Evolutionary conservation across 2,797 vertebrate species (phyloP), one percentile per base, ranked within the genome.

Genomic region (Galaxias olidus): DNA sequence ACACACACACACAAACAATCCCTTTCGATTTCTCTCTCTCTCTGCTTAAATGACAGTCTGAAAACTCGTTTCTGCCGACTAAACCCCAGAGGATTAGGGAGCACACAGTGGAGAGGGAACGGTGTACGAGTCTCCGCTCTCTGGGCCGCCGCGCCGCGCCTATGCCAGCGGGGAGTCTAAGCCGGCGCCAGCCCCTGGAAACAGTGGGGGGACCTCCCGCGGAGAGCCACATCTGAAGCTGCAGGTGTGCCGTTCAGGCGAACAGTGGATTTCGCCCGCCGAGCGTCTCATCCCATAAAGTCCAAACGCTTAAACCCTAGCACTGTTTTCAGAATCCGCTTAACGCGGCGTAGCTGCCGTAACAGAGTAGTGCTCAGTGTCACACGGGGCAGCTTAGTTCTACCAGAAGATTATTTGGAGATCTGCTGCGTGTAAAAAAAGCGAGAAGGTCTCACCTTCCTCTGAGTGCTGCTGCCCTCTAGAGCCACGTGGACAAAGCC

Each of bases 401-500:
- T 52, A 18, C 19, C 51, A 11, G 51, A 18, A 15, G 17, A 19
- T 10, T 18, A 10, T 54, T 18, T 43, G 40, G 1, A 17, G 50
- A 15, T 18, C 15, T 44, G 17, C 55, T 14, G n/a, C 10, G 9
- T 17, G 46, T 15, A 3, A 20, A 42, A 20, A n/a, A 20, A n/a
- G 48, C 14, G 12, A 1, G 48, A 14, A 9, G 49, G 41, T 65
- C 59, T 54, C 57, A 82, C 79, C 79, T 75, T 75, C 51, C 47
- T 68, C 47, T 63, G 45, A 7, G 41, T 4, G 9, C 43, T 15
- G 45, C 60, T 20, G 1, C 80, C 78, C 13, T 7, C 49, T 40
- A 62, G 56, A 0, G 74, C 72, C 30, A 81, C 81, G 65, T 67
- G 66, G 55, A 77, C 62, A 0, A 42, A 69, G 57, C 63, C 70